These are phyloP conservation scores for Montipora cactus DNA, from an alignment of 64 coral and sea anemone genomes.

Conservation along the genomic window DNA sequence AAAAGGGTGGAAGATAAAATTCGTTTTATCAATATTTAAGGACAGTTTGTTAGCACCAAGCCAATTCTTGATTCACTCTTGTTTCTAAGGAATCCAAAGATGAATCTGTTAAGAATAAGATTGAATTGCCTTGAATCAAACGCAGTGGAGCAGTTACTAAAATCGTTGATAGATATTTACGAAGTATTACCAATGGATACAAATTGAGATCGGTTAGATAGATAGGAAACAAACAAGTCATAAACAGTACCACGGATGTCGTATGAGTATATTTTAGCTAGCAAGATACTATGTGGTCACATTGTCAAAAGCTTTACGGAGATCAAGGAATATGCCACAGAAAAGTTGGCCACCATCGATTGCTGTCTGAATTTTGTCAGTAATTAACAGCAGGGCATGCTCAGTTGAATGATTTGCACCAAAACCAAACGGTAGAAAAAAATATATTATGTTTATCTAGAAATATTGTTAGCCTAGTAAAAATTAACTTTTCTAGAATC, in stretches of 20 bases:
- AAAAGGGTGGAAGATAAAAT: neutral
- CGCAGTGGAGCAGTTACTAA: no score
- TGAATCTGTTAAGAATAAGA: no score
- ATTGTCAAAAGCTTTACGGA: no score
- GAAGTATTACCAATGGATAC: neutral
- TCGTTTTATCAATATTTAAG: neutral
- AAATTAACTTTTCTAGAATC: conserved; percentile 1
- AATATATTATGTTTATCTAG: conserved; percentile 17
- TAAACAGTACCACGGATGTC: conserved; percentile 7
- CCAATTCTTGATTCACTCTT: no score
- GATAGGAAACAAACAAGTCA: conserved; percentile 3
- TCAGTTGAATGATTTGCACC: conserved; percentile 7
- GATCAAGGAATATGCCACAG: conserved; percentile 23
- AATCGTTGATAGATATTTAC: no score
- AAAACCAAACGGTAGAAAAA: neutral
- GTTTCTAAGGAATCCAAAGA: no score
- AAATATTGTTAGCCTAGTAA: neutral
- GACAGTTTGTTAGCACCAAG: no score
- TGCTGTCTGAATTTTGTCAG: conserved; percentile 2
- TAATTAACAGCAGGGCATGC: conserved; percentile 19
- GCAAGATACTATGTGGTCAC: neutral
- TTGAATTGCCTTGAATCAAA: no score
- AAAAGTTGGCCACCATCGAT: neutral
- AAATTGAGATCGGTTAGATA: neutral
- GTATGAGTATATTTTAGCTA: neutral